phyloP scores from a whole-genome alignment of 1,140 invertebrate genomes.

The Bombyx mori region ASM3026992v2 NC_085110.1:3753001-3753500 shows the following conservation, averaged over 20 bases:
- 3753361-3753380: constrained; percentile 16
- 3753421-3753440: no score
- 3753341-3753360: constrained; percentile 25
- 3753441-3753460: no score
- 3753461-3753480: no score
- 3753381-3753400: no score
- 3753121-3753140: constrained; percentile 37
- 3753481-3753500: background rate
- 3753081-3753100: constrained; percentile 11
- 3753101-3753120: constrained; percentile 57
- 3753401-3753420: no score
- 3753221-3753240: constrained; percentile 42
- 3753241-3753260: constrained; percentile 47
- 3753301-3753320: constrained; percentile 15
- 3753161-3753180: constrained; percentile 24
- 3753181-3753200: constrained; percentile 37
- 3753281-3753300: constrained; percentile 36
- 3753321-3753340: constrained; percentile 12
- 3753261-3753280: constrained; percentile 39
- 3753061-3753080: background rate
- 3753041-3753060: no score
- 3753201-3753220: constrained; percentile 31
- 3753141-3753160: constrained; percentile 30
- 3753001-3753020: no score
- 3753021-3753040: no score